Conservation (phyloP, 2,888 invertebrate species). For the Himalopsyche tibetana region DNA sequence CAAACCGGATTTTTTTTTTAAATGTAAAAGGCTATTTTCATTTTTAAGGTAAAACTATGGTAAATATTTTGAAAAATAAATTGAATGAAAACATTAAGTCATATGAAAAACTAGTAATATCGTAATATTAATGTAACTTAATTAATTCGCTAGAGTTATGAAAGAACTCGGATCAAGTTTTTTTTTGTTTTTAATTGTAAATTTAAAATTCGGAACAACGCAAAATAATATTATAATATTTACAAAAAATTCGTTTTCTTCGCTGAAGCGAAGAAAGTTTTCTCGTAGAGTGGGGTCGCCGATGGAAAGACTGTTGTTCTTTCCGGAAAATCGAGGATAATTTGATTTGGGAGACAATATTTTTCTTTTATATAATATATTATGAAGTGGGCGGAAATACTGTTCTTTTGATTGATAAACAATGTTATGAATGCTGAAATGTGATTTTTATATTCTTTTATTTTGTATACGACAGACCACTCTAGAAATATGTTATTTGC, state of each 20-base stretch:
- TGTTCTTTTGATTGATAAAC: conserved; percentile 61
- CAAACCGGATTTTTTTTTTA: no score
- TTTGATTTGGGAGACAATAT: conserved; percentile 62
- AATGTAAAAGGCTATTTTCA: no score
- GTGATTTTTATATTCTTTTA: conserved; percentile 48
- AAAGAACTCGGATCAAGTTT: background rate
- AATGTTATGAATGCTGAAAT: conserved; percentile 62
- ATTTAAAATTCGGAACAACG: background rate
- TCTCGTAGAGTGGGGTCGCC: conserved; percentile 26
- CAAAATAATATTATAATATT: background rate
- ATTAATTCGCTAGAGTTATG: background rate
- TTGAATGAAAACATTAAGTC: no score
- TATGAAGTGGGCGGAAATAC: conserved; percentile 36
- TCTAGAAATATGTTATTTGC: background rate
- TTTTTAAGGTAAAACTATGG: no score
- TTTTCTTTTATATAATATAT: conserved; percentile 39
- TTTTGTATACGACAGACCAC: background rate
- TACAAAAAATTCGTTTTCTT: conserved; percentile 20
- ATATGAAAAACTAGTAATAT: no score
- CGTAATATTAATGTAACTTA: background rate
- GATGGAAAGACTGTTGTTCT: background rate
- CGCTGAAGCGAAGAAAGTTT: background rate
- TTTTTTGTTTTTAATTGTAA: conserved; percentile 15
- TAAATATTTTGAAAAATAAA: no score
- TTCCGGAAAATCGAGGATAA: conserved; percentile 54